Conservation (phyloP, 2,888 invertebrate species). For the Ormyrus thymus region DNA sequence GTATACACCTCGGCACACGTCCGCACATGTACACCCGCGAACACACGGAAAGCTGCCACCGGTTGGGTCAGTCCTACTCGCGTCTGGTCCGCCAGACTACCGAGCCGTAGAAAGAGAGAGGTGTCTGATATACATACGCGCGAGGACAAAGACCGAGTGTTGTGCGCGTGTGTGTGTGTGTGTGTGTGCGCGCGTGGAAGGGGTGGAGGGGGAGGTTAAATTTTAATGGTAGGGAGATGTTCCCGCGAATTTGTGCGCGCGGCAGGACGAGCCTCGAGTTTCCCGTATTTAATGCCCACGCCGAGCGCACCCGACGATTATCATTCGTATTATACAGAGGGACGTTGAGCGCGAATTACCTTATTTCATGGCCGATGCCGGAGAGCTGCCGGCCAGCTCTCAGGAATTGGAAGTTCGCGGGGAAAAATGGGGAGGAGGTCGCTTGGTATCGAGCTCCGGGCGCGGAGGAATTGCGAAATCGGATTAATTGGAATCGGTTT, state of each 20-base stretch:
- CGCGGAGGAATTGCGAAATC: no score
- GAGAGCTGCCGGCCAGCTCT: no score
- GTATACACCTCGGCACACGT: background rate
- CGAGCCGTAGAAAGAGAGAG: constrained; percentile 2
- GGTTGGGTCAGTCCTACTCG: constrained; percentile 49
- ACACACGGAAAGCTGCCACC: constrained; percentile 25
- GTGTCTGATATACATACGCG: background rate
- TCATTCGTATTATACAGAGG: constrained; percentile 21
- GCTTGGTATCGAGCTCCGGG: no score
- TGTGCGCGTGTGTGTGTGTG: no score
- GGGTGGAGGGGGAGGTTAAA: constrained; percentile 11
- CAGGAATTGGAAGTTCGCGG: no score
- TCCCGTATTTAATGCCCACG: constrained; percentile 20
- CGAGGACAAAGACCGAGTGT: constrained; percentile 36
- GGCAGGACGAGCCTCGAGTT: constrained; percentile 1
- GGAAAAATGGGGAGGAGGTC: no score
- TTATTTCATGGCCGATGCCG: background rate
- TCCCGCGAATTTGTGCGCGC: constrained; percentile 5
- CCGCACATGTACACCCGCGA: background rate
- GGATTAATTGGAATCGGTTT: no score
- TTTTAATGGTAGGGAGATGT: constrained; percentile 14
- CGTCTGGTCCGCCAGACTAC: constrained; percentile 43
- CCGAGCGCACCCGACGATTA: constrained; percentile 3
- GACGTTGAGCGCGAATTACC: constrained; percentile 7
- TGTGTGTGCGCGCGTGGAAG: no score